These are phyloP conservation scores for Phenacoccus solenopsis DNA, from an alignment of 1,140 invertebrate species.

Conservation along the genomic window DNA sequence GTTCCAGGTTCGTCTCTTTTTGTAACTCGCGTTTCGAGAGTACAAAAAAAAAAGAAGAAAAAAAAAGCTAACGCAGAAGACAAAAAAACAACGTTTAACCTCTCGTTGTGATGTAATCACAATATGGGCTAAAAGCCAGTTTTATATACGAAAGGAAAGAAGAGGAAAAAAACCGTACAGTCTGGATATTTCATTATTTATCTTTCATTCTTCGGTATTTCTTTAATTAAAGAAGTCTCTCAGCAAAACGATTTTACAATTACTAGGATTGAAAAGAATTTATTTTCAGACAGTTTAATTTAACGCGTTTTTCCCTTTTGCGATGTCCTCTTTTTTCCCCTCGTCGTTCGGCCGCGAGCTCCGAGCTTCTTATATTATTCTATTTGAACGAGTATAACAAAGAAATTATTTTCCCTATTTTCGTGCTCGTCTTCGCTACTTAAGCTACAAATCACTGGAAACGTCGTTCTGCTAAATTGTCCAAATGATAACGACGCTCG, in stretches of 20 bases:
- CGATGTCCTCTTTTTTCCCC: neutral
- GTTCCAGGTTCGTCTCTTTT: neutral
- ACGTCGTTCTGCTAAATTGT: too few relatives aligned
- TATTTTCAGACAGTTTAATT: constrained; percentile 17
- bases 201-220: constrained; percentile 17
- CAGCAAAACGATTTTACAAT: constrained; percentile 16
- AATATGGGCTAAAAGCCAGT: constrained; percentile 14
- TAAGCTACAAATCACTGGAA: too few relatives aligned
- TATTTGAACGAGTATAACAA: too few relatives aligned
- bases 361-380: too few relatives aligned
- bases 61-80: too few relatives aligned
- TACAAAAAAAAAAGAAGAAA: neutral
- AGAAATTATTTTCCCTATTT: too few relatives aligned
- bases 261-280: constrained; percentile 15
- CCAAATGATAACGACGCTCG: too few relatives aligned
- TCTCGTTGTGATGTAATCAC: constrained; percentile 10
- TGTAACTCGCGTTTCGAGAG: neutral
- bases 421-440: too few relatives aligned
- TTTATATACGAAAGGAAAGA: neutral
- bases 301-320: constrained; percentile 8
- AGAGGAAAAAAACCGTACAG: neutral
- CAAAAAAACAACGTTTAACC: neutral
- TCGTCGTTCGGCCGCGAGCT: too few relatives aligned
- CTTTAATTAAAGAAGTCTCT: constrained; percentile 18
- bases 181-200: constrained; percentile 13